Base-by-base conservation (phyloP, 2,888 invertebrate genomes). In the Falcaria lacertinaria region DNA sequence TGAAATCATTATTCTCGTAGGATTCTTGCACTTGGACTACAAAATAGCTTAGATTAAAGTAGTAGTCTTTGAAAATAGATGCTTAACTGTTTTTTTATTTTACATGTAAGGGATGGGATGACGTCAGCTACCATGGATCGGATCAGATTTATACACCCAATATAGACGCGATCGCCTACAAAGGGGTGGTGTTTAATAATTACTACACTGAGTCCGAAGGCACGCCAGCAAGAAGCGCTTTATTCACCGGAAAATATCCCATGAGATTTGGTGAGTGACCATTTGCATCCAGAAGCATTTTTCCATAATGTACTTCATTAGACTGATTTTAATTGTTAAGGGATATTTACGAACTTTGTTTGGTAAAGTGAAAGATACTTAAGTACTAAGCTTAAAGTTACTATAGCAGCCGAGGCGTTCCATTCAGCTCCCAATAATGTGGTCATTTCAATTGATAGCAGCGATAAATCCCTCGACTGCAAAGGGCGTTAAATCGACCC, bases 61-160 rank as follows among this genome's bases (percentile, higher is more conserved):
- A n/a, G n/a, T n/a, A n/a, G n/a, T n/a, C 13, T 11, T 36, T 14
- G 6, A 37, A 38, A n/a, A 28, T 15, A 25, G 36, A 16, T 35
- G 15, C 14, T 43, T 46, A 19, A 19, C 6, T 19, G 19, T 19
- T 19, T 19, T 19, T 19, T 19, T 4, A 19, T 19, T 6, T 19
- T 19, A 4, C 4, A 19, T 6, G 19, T 6, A 19, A 96, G 96
- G 97, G 97, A 6, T 96, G 95, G 93, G 93, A 95, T 65, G 97
- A 97, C 74, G 93, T 96, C 7, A 93, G 96, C 58, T 96, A 95
- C 68, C 96, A 96, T 63, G 96, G 97, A 0, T 94, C 94, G 0
- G 89, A 93, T 61, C 94, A 96, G 80, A 95, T 96, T 62, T 91
- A 94, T 44, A 97, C 97, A 0, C 96, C 96, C 0, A 96, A 97